Evolutionary conservation across 2,888 invertebrate genomes (phyloP).

Genomic region (Drosophila histrio): DNA sequence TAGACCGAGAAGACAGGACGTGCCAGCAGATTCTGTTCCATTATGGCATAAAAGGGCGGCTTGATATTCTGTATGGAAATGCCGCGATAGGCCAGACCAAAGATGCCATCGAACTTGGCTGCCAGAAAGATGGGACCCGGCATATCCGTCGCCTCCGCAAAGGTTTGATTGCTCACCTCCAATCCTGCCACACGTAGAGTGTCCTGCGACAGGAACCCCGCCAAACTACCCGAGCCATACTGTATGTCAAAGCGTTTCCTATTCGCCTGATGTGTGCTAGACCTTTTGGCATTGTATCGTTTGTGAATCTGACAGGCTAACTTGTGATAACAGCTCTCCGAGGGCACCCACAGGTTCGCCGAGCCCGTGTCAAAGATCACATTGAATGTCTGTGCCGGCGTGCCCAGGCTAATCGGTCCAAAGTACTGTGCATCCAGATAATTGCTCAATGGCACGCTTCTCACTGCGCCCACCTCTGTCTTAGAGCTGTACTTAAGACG

Average conservation of each 20-base stretch:
- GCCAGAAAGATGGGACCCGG: constrained; percentile 72
- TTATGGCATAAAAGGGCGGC: constrained; percentile 62
- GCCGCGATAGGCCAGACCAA: constrained; percentile 60
- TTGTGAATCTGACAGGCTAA: constrained; percentile 97
- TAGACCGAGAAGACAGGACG: constrained; percentile 64
- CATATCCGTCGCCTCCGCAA: constrained; percentile 70
- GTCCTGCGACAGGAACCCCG: constrained; percentile 57
- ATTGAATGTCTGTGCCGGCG: constrained; percentile 94
- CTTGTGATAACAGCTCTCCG: constrained; percentile 95
- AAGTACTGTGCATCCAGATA: constrained; percentile 98
- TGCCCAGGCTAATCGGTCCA: constrained; percentile 95
- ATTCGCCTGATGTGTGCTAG: constrained; percentile 91
- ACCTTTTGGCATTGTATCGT: constrained; percentile 95
- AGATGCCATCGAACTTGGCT: constrained; percentile 71
- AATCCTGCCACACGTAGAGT: constrained; percentile 60
- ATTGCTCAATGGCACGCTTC: constrained; percentile 91
- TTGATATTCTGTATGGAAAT: constrained; percentile 64
- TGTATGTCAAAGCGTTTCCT: constrained; percentile 85
- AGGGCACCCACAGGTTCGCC: constrained; percentile 99
- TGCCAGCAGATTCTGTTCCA: constrained; percentile 53
- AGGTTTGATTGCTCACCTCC: constrained; percentile 52
- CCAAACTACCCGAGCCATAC: constrained; percentile 67
- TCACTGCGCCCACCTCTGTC: constrained; percentile 82
- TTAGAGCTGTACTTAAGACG: constrained; percentile 82
- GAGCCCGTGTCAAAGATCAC: constrained; percentile 99